Percentiles rank a stretch among this genome's conserved stretches.
Evolutionary conservation across 2,888 invertebrate species (phyloP).

Genomic region (Arrhopalites spinosus): DNA sequence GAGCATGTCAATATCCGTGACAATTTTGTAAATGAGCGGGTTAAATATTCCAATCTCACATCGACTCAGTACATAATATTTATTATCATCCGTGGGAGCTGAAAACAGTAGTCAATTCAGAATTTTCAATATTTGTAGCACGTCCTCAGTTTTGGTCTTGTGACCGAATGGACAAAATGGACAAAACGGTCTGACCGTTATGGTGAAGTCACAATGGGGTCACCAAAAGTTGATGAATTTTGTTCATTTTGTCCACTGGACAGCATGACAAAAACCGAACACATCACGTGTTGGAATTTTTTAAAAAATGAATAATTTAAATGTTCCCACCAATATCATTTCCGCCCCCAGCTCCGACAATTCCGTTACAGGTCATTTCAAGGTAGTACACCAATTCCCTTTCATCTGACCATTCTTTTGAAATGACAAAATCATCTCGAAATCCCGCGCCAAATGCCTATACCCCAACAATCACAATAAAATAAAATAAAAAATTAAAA

Average conservation of each 20-base stretch:
- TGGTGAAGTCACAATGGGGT: too few relatives aligned
- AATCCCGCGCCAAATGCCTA: slow-evolving; percentile 48
- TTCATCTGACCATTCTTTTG: slow-evolving; percentile 16
- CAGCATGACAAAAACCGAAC: too few relatives aligned
- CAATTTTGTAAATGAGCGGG: slow-evolving; percentile 58
- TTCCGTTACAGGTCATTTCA: slow-evolving; percentile 61
- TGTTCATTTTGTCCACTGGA: too few relatives aligned
- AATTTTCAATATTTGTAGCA: too few relatives aligned
- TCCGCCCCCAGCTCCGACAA: slow-evolving; percentile 61
- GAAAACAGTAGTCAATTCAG: too few relatives aligned
- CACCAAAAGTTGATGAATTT: too few relatives aligned
- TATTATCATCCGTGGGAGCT: slow-evolving; percentile 59
- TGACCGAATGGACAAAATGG: too few relatives aligned
- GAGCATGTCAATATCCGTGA: slow-evolving; percentile 60
- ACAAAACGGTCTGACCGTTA: too few relatives aligned
- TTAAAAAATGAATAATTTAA: too few relatives aligned
- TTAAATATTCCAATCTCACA: slow-evolving; percentile 61
- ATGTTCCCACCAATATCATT: slow-evolving; percentile 49
- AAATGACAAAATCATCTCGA: slow-evolving; percentile 53
- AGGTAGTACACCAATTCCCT: slow-evolving; percentile 40
- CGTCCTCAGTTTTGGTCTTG: too few relatives aligned
- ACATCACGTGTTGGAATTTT: too few relatives aligned
- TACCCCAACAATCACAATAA: too few relatives aligned
- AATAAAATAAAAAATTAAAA: neutral
- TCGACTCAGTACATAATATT: slow-evolving; percentile 58